Base-by-base conservation (phyloP, 2,888 invertebrate species). In the Drosophila acutilabella region DNA sequence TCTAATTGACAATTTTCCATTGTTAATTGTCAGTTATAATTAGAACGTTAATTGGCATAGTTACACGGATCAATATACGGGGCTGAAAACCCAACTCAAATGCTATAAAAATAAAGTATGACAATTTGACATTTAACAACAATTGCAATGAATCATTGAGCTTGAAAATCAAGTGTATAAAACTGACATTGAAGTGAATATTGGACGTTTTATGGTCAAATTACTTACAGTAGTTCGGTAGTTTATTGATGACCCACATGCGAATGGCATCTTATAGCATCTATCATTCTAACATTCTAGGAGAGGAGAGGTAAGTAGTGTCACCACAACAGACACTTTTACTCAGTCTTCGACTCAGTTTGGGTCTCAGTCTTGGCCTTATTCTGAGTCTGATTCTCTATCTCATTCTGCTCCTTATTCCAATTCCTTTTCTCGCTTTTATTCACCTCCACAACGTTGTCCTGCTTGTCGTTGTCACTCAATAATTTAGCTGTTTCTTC, bases 221-320 rank as follows among this genome's bases (percentile, higher is more conserved):
- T 67, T 58, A 59, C 57, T 66, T 59, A 57, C 47, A 64, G 57
- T 38, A 52, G 56, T 8, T 54, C 8, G 56, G 70, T 64, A 71
- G 69, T 68, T 62, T 71, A 82, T 88, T 81, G 80, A 82, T 88
- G 85, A 57, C 62, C 61, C 85, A 88, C 74, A 86, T 74, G 80
- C 61, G 66, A 70, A 44, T 47, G 56, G 64, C 67, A 64, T 69
- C 57, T 60, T 58, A 59, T 61, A 57, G 48, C 41, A 36, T 36
- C 36, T 36, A 13, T 13, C 36, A 36, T 11, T 36, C 36, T 10
- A 36, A 33, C 4, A 33, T 5, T 23, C 7, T 7, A 26, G 6
- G 8, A 26, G 1, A 26, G 8, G 30, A 30, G 30, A 1, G 30
- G 30, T 8, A 8, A 8, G 30, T 30, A 50, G 50, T 50, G 36